Evolutionary conservation across 2,797 vertebrate species (phyloP), one percentile per base, ranked within the genome.

Genomic region (Platyrinchus mystaceus): DNA sequence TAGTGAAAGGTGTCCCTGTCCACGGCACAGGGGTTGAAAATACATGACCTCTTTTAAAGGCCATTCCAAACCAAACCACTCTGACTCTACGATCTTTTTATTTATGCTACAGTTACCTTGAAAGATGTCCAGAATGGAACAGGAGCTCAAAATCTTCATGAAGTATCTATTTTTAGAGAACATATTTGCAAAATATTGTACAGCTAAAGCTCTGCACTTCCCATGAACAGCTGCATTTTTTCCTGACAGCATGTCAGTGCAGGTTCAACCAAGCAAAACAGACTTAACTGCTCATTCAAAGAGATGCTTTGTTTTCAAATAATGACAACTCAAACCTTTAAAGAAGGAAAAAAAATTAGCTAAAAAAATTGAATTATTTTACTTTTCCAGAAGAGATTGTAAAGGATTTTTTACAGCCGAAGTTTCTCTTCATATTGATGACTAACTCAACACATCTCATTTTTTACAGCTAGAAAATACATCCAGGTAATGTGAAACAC

Each of bases 401-500:
- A 56, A 80, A 36, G 36, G 22, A 44, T 91, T 89, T 85, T 70
- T 37, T 64, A 46, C 6, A 64, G 70, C 46, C 52, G 52, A 93
- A 62, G 50, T 52, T 83, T 77, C 60, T 70, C 12, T 85, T 92
- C 26, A 67, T 55, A 70, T 16, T 56, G 64, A 93, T 80, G 75
- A 84, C 50, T 44, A 91, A 76, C 60, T 77, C 71, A 84, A 81
- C 28, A 64, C 34, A 44, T 83, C 91, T 66, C 8, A 34, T 73
- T 70, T 87, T 87, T 85, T 52, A 89, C 16, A 64, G 37, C 18
- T 34, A 71, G 23, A 93, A 87, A 87, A 44, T 63, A 91, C 41
- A 85, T 80, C 90, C 84, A 91, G 93, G 49, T 70, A 94, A 81
- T 10, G 39, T 16, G 24, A 94, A 92, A 70, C 46, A 85, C 12